Evolutionary conservation across 35 echinoderm and acorn worm species (phyloP).

Genomic region (Ophioderma brevispina): DNA sequence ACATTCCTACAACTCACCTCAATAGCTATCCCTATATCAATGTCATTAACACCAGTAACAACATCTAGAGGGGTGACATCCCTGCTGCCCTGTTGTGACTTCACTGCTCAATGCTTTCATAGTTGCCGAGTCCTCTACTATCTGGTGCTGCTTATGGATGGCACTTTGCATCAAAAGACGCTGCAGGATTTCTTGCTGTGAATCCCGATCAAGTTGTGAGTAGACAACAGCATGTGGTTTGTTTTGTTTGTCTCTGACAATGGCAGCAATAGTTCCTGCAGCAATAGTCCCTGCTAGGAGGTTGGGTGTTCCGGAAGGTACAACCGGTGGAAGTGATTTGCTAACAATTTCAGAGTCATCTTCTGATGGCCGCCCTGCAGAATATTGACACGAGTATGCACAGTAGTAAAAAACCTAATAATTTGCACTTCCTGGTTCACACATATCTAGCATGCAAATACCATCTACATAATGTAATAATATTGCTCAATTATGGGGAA

Average conservation of each 20-base stretch:
- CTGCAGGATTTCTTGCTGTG: constrained; percentile 82
- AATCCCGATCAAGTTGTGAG: constrained; percentile 44
- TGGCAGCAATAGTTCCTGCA: constrained; percentile 80
- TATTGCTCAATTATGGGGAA: too few species aligned
- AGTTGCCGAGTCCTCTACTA: background rate
- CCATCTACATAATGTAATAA: too few species aligned
- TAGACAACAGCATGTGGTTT: constrained; percentile 87
- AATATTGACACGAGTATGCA: too few species aligned
- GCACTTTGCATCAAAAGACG: constrained; percentile 84
- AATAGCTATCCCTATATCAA: constrained; percentile 76
- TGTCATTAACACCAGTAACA: constrained; percentile 14
- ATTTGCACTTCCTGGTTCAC: too few species aligned
- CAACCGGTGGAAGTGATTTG: background rate
- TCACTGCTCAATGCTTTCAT: background rate
- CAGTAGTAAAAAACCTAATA: too few species aligned
- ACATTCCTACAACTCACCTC: too few species aligned
- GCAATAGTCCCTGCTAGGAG: too few species aligned
- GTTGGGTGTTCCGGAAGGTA: constrained; percentile 9
- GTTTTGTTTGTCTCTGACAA: constrained; percentile 75
- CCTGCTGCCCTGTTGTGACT: constrained; percentile 19
- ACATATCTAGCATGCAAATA: background rate
- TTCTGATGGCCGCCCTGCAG: constrained; percentile 35
- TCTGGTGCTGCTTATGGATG: constrained; percentile 68
- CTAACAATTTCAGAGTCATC: background rate
- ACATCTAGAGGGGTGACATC: constrained; percentile 3